Percentiles rank a stretch among this genome's conserved stretches.
phyloP scores from a whole-genome alignment of 2,113 vertebrate species.

The Acanthisitta chloris region DNA sequence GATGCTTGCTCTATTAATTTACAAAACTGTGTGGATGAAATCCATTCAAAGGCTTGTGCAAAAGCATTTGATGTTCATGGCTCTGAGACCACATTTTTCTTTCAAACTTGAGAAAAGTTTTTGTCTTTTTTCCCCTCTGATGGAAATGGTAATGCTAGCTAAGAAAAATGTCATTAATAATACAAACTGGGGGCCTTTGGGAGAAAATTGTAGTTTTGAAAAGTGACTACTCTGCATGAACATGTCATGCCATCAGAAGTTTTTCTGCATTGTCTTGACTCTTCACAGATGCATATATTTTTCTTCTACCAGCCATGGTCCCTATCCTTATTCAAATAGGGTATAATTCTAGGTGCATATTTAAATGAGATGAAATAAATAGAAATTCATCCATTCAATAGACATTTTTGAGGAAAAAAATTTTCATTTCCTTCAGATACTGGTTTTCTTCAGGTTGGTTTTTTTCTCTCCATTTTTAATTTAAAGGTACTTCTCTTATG shows the following conservation, averaged over 20 bases:
- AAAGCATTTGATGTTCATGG: not conserved
- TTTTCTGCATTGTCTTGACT: slow-evolving; percentile 56
- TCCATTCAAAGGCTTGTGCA: not conserved
- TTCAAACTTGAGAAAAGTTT: not conserved
- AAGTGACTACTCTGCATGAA: slow-evolving; percentile 30
- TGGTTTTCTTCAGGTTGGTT: slow-evolving; percentile 9
- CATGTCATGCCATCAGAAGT: slow-evolving; percentile 19
- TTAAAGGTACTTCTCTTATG: slow-evolving; percentile 62
- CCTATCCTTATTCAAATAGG: slow-evolving; percentile 60
- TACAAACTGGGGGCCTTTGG: not conserved
- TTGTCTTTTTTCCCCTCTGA: slow-evolving; percentile 5
- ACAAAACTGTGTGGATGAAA: not conserved
- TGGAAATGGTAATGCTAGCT: not conserved
- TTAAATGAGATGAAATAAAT: slow-evolving; percentile 31
- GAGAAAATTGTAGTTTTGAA: slow-evolving; percentile 20
- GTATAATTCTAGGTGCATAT: slow-evolving; percentile 53
- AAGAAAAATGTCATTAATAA: slow-evolving; percentile 49
- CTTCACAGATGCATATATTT: slow-evolving; percentile 25
- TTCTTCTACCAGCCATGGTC: slow-evolving; percentile 19
- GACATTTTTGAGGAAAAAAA: not conserved
- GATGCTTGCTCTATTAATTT: not conserved
- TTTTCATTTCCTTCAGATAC: slow-evolving; percentile 5
- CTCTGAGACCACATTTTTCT: not conserved
- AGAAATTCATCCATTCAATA: slow-evolving; percentile 20
- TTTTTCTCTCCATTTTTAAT: slow-evolving; percentile 68